phyloP scores from a whole-genome alignment of 2,113 vertebrate species.

The Reinhardtius hippoglossoides region DNA sequence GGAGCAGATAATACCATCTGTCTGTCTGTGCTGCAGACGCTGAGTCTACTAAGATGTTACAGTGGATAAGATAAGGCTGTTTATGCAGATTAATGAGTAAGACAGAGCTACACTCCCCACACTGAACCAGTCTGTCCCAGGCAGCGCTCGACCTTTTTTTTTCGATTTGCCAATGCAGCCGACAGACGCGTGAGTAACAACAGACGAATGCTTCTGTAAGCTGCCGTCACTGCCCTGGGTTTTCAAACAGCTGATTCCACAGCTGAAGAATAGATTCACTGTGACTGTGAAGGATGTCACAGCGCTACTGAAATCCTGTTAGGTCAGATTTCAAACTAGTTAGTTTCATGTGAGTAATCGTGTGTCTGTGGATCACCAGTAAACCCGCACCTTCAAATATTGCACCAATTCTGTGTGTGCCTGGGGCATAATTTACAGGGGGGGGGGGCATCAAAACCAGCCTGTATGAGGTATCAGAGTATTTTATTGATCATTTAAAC shows the following conservation, averaged over 20 bases:
- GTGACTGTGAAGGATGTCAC: neutral
- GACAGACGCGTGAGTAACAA: constrained; percentile 44
- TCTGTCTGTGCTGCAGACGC: constrained; percentile 8
- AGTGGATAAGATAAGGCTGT: constrained; percentile 36
- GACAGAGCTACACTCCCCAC: neutral
- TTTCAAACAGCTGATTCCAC: constrained; percentile 41
- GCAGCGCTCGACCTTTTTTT: constrained; percentile 15
- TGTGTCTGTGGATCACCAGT: neutral
- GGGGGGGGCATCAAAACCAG: too few species aligned
- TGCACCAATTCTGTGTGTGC: neutral
- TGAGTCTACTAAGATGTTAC: constrained; percentile 18
- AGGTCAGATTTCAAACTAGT: constrained; percentile 25
- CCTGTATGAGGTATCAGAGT: too few species aligned
- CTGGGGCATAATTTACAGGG: neutral
- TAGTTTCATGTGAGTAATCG: constrained; percentile 17
- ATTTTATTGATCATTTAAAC: neutral
- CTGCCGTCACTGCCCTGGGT: constrained; percentile 35
- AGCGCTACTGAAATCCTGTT: constrained; percentile 45
- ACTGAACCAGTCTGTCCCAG: constrained; percentile 14
- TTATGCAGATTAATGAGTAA: constrained; percentile 52
- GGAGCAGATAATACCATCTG: constrained; percentile 4
- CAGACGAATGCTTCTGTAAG: constrained; percentile 43
- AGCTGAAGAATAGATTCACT: constrained; percentile 41
- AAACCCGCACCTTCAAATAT: neutral
- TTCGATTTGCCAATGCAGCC: constrained; percentile 21